Percentiles rank a stretch among this genome's conserved stretches.
phyloP scores from a whole-genome alignment of 2,797 vertebrate species.

The Lithobates sylvaticus region DNA sequence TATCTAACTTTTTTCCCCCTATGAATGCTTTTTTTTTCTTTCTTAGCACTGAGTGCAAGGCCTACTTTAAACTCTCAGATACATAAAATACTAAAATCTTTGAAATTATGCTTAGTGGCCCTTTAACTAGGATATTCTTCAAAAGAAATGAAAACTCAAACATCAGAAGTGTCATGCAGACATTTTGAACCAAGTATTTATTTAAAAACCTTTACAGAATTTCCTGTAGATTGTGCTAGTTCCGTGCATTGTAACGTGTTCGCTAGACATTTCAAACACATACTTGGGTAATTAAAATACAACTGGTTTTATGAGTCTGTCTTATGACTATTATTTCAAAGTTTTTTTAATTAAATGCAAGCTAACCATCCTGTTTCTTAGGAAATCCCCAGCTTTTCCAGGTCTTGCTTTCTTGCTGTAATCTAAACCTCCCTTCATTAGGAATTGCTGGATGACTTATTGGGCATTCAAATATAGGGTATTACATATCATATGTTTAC shows the following conservation, averaged over 20 bases:
- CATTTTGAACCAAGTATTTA: neutral
- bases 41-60: too few relatives aligned
- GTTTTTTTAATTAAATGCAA: neutral
- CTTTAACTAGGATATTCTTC: too few relatives aligned
- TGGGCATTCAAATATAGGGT: neutral
- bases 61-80: too few relatives aligned
- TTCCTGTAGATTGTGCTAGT: neutral
- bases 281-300: neutral
- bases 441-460: neutral
- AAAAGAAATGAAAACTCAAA: neutral
- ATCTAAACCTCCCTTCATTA: neutral
- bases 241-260: neutral
- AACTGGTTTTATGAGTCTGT: too few relatives aligned
- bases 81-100: too few relatives aligned
- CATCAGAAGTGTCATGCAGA: neutral
- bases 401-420: neutral
- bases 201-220: neutral
- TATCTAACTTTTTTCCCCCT: too few relatives aligned
- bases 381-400: neutral
- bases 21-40: too few relatives aligned
- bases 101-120: too few relatives aligned
- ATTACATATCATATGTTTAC: too few relatives aligned
- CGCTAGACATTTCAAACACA: neutral
- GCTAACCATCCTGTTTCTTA: neutral
- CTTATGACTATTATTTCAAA: neutral